Evolutionary conservation across 2,113 vertebrate genomes (phyloP).

Genomic region (Hystrix cristata): DNA sequence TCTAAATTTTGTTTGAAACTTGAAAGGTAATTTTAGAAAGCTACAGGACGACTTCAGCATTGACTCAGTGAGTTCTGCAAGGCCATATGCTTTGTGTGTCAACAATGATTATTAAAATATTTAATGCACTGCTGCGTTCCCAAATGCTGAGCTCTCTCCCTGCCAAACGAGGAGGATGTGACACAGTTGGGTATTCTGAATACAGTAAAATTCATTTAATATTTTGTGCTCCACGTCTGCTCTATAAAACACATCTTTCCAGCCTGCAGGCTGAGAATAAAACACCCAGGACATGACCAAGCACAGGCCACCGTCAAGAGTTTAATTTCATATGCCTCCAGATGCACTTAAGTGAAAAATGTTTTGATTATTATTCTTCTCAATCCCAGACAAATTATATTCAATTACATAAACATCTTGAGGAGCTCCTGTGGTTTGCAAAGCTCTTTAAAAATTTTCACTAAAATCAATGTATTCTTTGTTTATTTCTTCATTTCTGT

Average conservation of each 20-base stretch:
- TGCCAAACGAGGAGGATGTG: slow-evolving; percentile 72
- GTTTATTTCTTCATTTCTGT: slow-evolving; percentile 66
- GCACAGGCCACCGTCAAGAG: not conserved
- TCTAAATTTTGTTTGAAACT: slow-evolving; percentile 48
- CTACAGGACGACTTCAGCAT: slow-evolving; percentile 46
- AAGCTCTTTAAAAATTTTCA: slow-evolving; percentile 46
- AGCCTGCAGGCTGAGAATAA: slow-evolving; percentile 4
- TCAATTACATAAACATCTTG: slow-evolving; percentile 74
- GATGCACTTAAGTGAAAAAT: slow-evolving; percentile 56
- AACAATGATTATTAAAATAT: slow-evolving; percentile 80
- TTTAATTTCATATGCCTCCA: slow-evolving; percentile 54
- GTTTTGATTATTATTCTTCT: slow-evolving; percentile 70
- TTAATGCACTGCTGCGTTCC: slow-evolving; percentile 78
- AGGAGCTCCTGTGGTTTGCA: slow-evolving; percentile 65
- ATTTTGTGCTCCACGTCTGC: slow-evolving; percentile 53
- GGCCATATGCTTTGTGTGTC: slow-evolving; percentile 67
- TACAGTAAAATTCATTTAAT: slow-evolving; percentile 62
- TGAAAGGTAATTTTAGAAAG: slow-evolving; percentile 68
- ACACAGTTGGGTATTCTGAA: slow-evolving; percentile 63
- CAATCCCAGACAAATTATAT: slow-evolving; percentile 72
- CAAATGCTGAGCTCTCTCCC: slow-evolving; percentile 76
- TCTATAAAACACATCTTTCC: slow-evolving; percentile 39
- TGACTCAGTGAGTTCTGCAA: slow-evolving; percentile 70
- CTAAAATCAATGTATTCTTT: slow-evolving; percentile 67
- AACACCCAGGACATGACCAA: not conserved